These are phyloP conservation scores for Epinephelus awoara DNA, from an alignment of 2,797 vertebrate species.

Conservation along the genomic window DNA sequence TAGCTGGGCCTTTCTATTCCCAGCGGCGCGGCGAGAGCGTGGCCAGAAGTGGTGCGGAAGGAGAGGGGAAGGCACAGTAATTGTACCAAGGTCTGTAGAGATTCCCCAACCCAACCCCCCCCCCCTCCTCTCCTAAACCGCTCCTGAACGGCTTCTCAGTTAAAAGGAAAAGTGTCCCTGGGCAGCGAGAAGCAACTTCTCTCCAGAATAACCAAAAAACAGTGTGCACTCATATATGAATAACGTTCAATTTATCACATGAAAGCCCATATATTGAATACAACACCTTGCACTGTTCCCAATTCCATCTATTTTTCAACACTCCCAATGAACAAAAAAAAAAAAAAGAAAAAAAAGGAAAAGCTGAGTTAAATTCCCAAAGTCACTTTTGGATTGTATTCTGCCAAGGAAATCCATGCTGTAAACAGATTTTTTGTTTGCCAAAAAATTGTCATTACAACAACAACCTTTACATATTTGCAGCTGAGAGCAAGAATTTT, in stretches of 20 bases:
- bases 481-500: conserved; percentile 28
- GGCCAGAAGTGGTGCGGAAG: conserved; percentile 90
- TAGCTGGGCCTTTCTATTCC: conserved; percentile 89
- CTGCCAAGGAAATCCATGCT: conserved; percentile 53
- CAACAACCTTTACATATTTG: conserved; percentile 59
- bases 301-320: conserved; percentile 83
- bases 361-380: conserved; percentile 69
- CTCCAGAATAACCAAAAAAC: conserved; percentile 87
- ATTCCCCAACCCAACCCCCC: conserved; percentile 75
- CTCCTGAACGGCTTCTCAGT: conserved; percentile 86
- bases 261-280: conserved; percentile 88
- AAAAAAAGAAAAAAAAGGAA: conserved; percentile 61
- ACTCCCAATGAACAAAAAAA: conserved; percentile 58
- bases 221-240: conserved; percentile 92
- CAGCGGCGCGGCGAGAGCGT: conserved; percentile 84
- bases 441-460: conserved; percentile 55
- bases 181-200: conserved; percentile 86
- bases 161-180: conserved; percentile 90
- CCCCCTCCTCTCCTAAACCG: conserved; percentile 60
- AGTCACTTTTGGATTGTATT: conserved; percentile 66
- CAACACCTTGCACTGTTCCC: conserved; percentile 81
- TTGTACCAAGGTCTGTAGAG: conserved; percentile 93
- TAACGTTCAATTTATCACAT: conserved; percentile 93
- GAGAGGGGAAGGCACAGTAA: conserved; percentile 89
- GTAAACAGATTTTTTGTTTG: conserved; percentile 56